Base-by-base conservation (phyloP, 1,140 invertebrate species). In the Psilanteris sp. region DNA sequence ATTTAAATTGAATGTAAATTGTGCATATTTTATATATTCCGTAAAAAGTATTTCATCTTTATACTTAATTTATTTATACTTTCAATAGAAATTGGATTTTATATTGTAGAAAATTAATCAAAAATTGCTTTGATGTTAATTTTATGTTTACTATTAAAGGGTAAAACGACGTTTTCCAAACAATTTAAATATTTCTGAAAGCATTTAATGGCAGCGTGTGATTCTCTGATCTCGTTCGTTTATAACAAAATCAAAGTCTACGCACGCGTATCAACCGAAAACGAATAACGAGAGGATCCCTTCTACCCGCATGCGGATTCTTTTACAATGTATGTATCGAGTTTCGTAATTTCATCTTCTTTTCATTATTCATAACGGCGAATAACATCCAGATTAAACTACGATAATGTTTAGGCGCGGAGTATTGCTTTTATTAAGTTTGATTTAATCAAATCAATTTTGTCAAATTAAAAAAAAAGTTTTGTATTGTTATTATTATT, bases 291-390 rank as follows among this genome's bases (percentile, higher is more conserved):
- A 27, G 9, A 13, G 8, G 10, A 20, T 24, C 37, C 61, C 44
- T 66, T 66, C 18, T 14, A 52, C 61, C 61, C 61, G 61, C 61
- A 66, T 66, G 61, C 37, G 54, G 61, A 66, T 66, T 66, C 61
- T 66, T 66, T 54, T 54, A 54, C 61, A 54, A 54, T 13, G 13
- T 9, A 24, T 41, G 61, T 66, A 44, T 66, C 48, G 29, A 44
- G 14, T 66, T 61, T 36, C 36, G 46, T 41, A 48, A 62, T 50
- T 50, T 36, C 15, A 66, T 66, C 61, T 43, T 18, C 18, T 32
- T 66, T 52, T 32, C 57, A 54, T 52, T 66, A 29, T 66, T 26
- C 37, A 44, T 44, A 20, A 34, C 20, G 7, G 5, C 16, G 13
- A 27, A 36, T 14, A 4, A 6, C 24, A 41, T 41, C 15, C 8